Percentiles rank a stretch among this genome's conserved stretches.
These are phyloP conservation scores for Crotalus horridus DNA, from an alignment of 2,113 vertebrate species.

Conservation along the genomic window DNA sequence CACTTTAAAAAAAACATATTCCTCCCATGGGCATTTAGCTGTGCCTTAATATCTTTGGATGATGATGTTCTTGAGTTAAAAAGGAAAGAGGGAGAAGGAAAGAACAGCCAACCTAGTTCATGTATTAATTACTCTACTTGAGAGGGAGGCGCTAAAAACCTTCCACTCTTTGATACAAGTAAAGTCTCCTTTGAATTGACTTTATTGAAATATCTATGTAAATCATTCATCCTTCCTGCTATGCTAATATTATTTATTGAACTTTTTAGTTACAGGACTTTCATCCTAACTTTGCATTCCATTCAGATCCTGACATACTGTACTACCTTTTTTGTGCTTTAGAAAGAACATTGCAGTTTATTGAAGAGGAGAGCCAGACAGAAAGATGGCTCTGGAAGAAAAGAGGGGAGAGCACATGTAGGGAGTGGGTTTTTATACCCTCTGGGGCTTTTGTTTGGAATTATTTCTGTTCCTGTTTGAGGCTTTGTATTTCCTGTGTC, in stretches of 20 bases:
- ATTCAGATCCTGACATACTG: neutral
- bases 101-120: neutral
- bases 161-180: neutral
- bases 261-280: neutral
- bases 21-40: neutral
- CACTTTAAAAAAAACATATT: neutral
- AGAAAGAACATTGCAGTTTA: no score
- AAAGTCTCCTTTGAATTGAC: neutral
- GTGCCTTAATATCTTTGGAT: neutral
- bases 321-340: neutral
- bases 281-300: neutral
- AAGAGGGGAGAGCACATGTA: no score
- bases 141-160: neutral
- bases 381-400: no score
- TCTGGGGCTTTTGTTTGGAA: no score
- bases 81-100: neutral
- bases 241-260: neutral
- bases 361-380: no score
- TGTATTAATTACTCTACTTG: neutral
- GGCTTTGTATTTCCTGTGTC: no score
- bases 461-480: no score
- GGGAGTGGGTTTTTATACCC: no score
- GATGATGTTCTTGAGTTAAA: neutral
- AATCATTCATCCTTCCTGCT: neutral
- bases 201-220: neutral